Evolutionary conservation across 1,140 invertebrate species (phyloP).

Genomic region (Psix sp.): DNA sequence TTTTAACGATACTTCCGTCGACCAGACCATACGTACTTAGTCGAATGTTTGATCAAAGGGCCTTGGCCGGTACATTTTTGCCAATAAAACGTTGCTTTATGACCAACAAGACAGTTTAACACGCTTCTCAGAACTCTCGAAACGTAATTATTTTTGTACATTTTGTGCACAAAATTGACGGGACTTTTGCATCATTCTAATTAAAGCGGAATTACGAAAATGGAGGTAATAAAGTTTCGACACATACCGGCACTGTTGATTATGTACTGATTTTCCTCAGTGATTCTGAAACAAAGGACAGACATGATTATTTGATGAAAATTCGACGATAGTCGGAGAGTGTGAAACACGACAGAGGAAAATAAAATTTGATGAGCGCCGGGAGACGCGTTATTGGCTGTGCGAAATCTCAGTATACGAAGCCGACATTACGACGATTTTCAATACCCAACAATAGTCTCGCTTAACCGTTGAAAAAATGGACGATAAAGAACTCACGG

Average conservation of each 20-base stretch:
- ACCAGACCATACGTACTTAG: slow-evolving; percentile 4
- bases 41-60: slow-evolving; percentile 13
- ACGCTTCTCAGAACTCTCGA: no score
- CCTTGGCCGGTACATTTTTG: slow-evolving; percentile 11
- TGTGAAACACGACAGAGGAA: not conserved
- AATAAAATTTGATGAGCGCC: slow-evolving; percentile 20
- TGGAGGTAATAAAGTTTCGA: no score
- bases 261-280: not conserved
- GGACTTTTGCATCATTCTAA: no score
- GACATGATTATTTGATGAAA: not conserved
- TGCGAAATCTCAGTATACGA: slow-evolving; percentile 9
- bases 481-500: slow-evolving; percentile 19
- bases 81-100: slow-evolving; percentile 28
- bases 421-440: slow-evolving; percentile 8
- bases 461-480: slow-evolving; percentile 19
- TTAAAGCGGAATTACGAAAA: no score
- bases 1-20: slow-evolving; percentile 20
- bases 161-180: no score
- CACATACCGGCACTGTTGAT: not conserved
- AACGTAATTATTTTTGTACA: no score
- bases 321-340: no score
- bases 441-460: slow-evolving; percentile 13
- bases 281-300: not conserved
- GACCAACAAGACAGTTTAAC: no score
- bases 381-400: slow-evolving; percentile 9